phyloP scores from a whole-genome alignment of 2,113 vertebrate species.

The Nettapus auritus region DNA sequence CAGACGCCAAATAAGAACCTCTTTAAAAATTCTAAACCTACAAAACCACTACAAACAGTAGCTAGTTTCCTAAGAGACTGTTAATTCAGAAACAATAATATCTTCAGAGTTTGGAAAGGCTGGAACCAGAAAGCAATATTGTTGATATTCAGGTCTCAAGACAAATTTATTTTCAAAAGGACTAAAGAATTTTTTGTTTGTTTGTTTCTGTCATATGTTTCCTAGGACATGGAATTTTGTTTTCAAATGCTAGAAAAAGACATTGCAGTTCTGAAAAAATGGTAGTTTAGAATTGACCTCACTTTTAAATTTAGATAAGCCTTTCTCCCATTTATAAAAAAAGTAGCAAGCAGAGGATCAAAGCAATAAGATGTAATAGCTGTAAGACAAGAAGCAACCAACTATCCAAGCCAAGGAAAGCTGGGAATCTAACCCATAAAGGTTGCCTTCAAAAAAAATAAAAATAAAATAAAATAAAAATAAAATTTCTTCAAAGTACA shows the following conservation, averaged over 20 bases:
- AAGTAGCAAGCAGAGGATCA: not conserved
- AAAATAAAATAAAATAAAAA: no score
- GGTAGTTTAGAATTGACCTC: not conserved
- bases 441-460: not conserved
- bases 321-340: not conserved
- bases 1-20: slow-evolving; percentile 10
- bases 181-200: not conserved
- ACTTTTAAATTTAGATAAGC: not conserved
- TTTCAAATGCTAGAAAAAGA: not conserved
- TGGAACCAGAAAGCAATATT: not conserved
- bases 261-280: not conserved
- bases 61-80: not conserved
- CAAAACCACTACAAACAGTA: not conserved
- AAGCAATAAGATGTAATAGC: not conserved
- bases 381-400: not conserved
- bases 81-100: not conserved
- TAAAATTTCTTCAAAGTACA: not conserved
- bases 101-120: not conserved
- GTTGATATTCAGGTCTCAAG: not conserved
- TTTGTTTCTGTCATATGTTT: not conserved
- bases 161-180: not conserved
- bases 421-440: not conserved
- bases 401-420: not conserved
- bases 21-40: slow-evolving; percentile 31
- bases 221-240: not conserved